These are phyloP conservation scores for Theretra japonica DNA, from an alignment of 2,888 invertebrate genomes.

Conservation along the genomic window DNA sequence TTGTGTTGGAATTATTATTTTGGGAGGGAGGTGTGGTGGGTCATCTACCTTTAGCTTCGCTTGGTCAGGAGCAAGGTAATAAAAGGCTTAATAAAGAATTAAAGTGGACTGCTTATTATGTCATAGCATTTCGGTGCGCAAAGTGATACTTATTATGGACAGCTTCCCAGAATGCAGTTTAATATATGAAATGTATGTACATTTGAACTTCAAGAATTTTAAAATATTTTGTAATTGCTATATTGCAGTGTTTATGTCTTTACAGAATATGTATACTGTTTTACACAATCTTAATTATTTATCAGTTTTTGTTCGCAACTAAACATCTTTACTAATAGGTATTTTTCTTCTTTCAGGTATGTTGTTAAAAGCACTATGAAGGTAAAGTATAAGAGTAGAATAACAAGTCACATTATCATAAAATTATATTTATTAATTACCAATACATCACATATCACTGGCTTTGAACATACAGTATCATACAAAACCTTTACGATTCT, in stretches of 20 bases:
- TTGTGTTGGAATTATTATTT: not conserved
- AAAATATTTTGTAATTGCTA: not conserved
- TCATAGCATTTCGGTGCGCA: not conserved
- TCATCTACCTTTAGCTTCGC: not conserved
- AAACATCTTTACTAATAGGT: not conserved
- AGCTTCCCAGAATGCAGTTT: not conserved
- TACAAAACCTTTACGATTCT: constrained; percentile 53
- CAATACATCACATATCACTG: constrained; percentile 59
- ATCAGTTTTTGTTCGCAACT: no score
- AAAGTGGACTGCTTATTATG: not conserved
- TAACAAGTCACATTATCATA: constrained; percentile 39
- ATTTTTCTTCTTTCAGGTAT: constrained; percentile 40
- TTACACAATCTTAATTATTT: no score
- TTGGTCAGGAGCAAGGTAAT: not conserved
- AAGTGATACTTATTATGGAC: not conserved
- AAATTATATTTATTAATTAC: constrained; percentile 54
- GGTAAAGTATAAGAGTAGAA: constrained; percentile 11
- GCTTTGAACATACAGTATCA: constrained; percentile 55
- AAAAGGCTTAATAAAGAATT: not conserved
- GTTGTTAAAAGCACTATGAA: not conserved
- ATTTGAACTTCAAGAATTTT: no score
- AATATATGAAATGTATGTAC: not conserved
- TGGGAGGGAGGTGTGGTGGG: not conserved
- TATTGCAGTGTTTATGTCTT: not conserved
- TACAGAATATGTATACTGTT: not conserved